Conservation (phyloP, 2,113 vertebrate species). For the Brachypteracias leptosomus region DNA sequence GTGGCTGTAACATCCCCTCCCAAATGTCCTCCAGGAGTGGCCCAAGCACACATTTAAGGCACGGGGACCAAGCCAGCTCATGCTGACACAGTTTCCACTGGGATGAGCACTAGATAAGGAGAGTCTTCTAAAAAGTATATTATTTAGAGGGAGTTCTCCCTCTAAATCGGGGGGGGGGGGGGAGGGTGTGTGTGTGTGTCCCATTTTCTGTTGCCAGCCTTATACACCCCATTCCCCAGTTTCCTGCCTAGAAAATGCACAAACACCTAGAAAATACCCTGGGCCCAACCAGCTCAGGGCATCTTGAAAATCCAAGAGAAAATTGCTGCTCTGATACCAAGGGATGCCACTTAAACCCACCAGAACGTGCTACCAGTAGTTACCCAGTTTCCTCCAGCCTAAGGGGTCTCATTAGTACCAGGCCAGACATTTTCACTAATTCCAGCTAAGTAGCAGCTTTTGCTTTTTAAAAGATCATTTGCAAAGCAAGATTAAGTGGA, state of each 20-base stretch:
- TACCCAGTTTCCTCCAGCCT: not conserved
- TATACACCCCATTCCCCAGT: not conserved
- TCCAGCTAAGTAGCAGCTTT: not conserved
- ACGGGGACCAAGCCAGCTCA: not conserved
- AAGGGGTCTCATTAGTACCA: not conserved
- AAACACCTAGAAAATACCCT: not conserved
- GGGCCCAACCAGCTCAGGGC: not conserved
- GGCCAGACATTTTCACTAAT: not conserved
- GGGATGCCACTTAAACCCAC: not conserved
- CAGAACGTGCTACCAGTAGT: not conserved
- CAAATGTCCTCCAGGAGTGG: not conserved
- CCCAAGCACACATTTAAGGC: not conserved
- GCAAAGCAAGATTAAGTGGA: constrained; percentile 2
- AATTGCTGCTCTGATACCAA: not conserved
- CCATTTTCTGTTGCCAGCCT: not conserved
- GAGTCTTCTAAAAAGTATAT: not conserved
- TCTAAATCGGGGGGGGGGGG: not conserved
- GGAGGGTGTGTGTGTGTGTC: too few relatives aligned
- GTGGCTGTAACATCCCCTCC: not conserved
- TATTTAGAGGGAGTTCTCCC: not conserved
- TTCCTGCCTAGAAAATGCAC: not conserved
- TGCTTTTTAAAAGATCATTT: not conserved
- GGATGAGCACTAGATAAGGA: not conserved
- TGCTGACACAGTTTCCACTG: not conserved
- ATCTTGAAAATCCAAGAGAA: not conserved